Base-by-base conservation (phyloP, 1,140 invertebrate species). In the Reticulitermes speratus region DNA sequence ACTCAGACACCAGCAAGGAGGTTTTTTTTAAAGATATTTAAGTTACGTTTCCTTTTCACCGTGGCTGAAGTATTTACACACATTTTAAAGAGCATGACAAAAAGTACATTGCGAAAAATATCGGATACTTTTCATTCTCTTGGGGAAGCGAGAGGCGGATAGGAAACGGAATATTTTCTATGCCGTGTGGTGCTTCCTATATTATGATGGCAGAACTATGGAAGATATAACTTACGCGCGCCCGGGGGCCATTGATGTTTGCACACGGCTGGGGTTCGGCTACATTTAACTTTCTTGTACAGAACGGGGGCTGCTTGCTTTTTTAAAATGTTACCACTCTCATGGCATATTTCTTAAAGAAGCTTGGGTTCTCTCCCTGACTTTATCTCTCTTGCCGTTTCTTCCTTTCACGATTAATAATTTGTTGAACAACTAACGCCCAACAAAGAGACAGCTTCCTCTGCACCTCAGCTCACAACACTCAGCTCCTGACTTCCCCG, bases 161-260 rank as follows among this genome's bases (percentile, higher is more conserved):
- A 75, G 65, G 65, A 75, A 75, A 75, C 65, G 65, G 65, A 75
- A 25, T 30, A 75, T 75, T 75, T 75, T 30, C 65, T 75, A 30
- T 75, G 65, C 65, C 65, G 65, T 30, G 65, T 75, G n/a, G 65
- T 16, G 25, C 65, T n/a, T 75, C 25, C 65, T 75, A 75, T 30
- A 75, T 75, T 75, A 75, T 25, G 65, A 75, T 75, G 65, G 65
- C 65, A 75, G 65, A 75, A 75, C 65, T 75, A 75, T 75, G 65
- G 65, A n/a, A 75, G 65, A 75, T 16, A 30, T 75, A 75, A 75
- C 7, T 25, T 75, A 75, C 65, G 65, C n/a, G 65, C 65, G n/a
- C 65, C 65, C 65, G 12, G 65, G 65, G 65, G 65, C 65, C 65
- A 75, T 75, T 75, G 65, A 75, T 75, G 65, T 75, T 25, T 25